Evolutionary conservation across 2,113 vertebrate species (phyloP).

Genomic region (Sialia sialis): DNA sequence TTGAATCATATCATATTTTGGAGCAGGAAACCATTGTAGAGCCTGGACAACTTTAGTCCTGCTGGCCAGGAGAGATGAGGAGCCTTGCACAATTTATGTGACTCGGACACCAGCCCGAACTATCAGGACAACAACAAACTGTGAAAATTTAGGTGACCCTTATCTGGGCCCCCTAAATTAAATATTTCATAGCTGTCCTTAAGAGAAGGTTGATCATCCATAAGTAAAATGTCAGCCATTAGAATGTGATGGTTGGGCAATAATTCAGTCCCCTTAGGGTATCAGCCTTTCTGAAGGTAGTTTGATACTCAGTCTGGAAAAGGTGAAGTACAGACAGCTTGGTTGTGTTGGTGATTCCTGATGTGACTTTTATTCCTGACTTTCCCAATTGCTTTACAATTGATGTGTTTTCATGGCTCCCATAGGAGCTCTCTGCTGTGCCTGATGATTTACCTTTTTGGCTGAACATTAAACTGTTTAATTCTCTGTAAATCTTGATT

Average conservation of each 20-base stretch:
- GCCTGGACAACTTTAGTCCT: background rate
- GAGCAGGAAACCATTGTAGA: background rate
- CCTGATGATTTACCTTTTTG: background rate
- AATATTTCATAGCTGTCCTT: background rate
- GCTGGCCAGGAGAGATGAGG: background rate
- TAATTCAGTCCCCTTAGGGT: background rate
- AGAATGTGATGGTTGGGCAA: background rate
- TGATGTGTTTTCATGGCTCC: slow-evolving; percentile 10
- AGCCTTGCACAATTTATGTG: background rate
- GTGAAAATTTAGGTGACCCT: background rate
- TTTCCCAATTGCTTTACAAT: background rate
- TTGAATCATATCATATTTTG: background rate
- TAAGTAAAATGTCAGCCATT: background rate
- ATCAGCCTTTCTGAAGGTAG: background rate
- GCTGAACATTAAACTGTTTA: background rate
- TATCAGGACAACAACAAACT: background rate
- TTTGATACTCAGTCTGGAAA: background rate
- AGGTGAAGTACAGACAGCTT: background rate
- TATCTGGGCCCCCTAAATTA: background rate
- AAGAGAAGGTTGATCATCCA: background rate
- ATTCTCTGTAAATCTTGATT: slow-evolving; percentile 22
- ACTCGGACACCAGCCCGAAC: background rate
- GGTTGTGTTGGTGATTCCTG: background rate
- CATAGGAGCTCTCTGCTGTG: slow-evolving; percentile 18
- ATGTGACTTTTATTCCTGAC: background rate